Evolutionary conservation across 2,797 vertebrate species (phyloP), one percentile per base, ranked within the genome.

Genomic region (Myripristis jacobus): DNA sequence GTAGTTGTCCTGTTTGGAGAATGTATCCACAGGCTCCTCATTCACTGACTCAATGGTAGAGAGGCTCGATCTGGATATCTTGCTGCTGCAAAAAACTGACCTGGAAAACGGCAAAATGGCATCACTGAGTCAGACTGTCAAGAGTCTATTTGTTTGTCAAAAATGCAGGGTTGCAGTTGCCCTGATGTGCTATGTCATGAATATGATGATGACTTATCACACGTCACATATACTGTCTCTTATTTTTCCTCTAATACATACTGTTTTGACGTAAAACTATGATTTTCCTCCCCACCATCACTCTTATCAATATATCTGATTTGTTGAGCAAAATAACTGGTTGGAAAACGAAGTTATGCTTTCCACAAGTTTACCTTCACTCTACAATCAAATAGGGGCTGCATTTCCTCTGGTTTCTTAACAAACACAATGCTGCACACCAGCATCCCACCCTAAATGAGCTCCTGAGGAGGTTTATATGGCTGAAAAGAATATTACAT

Each of bases 81-180:
- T 88, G 79, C 93, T 93, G 88, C 94, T 96, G 51, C 92, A 94
- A 0, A 90, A 81, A 6, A 89, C 68, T 43, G 95, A 94, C 89
- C 96, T 97, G 85, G 51, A 72, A 77, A 58, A 66, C 48, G n/a
- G n/a, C n/a, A n/a, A n/a, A 57, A 61, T 47, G 70, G 48, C 5
- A 38, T 15, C 27, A 22, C 6, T 47, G 44, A 19, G 7, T 8
- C 6, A n/a, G n/a, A n/a, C n/a, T n/a, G n/a, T n/a, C n/a, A n/a
- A n/a, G 18, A 19, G 44, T 47, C 13, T 4, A 43, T 43, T 16
- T 43, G 15, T 16, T 1, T 15, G 41, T 16, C 41, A 43, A 43
- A 41, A 43, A 16, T 43, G 41, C 15, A 3, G 16, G 41, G 41
- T 16, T 43, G 15, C 15, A 43, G 15, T 43, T 43, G 13, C 41